These are phyloP conservation scores for Syngnathoides biaculeatus DNA, from an alignment of 2,113 vertebrate genomes.

Conservation along the genomic window DNA sequence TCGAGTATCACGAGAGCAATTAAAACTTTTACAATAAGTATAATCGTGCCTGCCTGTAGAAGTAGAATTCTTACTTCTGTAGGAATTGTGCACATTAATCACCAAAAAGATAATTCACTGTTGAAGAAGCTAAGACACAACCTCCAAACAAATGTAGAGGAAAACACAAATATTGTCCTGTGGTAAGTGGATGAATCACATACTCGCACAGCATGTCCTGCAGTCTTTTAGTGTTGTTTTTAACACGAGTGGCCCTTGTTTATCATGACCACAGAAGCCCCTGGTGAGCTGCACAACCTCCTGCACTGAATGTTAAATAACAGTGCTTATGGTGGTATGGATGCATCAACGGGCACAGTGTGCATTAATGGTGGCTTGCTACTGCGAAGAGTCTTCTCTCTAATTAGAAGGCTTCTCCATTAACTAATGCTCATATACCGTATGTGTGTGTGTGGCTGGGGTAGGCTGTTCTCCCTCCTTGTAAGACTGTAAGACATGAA, in stretches of 20 bases:
- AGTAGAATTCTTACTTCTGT: neutral
- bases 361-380: conserved; percentile 41
- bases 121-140: conserved; percentile 5
- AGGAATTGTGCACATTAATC: neutral
- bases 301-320: conserved; percentile 52
- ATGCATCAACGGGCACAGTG: conserved; percentile 34
- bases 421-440: conserved; percentile 18
- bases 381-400: conserved; percentile 38
- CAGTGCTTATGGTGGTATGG: conserved; percentile 25
- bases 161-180: conserved; percentile 37
- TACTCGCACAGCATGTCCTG: conserved; percentile 18
- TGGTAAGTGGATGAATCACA: conserved; percentile 52
- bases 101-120: neutral
- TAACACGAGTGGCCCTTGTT: conserved; percentile 35
- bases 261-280: conserved; percentile 48
- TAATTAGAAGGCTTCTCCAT: conserved; percentile 51
- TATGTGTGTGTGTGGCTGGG: neutral
- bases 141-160: conserved; percentile 23
- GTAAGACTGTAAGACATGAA: neutral
- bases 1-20: neutral
- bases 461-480: neutral
- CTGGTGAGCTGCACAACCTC: conserved; percentile 28
- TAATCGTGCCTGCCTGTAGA: neutral
- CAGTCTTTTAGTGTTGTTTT: conserved; percentile 11
- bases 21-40: neutral